Evolutionary conservation across 2,797 vertebrate genomes (phyloP).

Genomic region (Galagoides demidoff): DNA sequence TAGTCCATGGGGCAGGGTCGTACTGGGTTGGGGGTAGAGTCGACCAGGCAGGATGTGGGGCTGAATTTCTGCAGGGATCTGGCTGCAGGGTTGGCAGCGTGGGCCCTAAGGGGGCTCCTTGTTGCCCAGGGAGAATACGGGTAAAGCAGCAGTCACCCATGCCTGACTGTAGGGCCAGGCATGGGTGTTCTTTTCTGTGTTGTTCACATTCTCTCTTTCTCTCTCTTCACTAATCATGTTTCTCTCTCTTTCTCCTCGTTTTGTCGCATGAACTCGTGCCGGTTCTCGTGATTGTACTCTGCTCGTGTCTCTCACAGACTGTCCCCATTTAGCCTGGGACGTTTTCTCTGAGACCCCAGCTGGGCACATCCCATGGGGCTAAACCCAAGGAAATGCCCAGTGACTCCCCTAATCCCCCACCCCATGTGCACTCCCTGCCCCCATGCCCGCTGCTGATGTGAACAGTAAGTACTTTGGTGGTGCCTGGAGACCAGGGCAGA

Average conservation of each 20-base stretch:
- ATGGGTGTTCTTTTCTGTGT: slow-evolving; percentile 86
- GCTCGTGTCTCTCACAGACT: slow-evolving; percentile 88
- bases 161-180: slow-evolving; percentile 54
- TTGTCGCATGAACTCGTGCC: slow-evolving; percentile 87
- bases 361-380: slow-evolving; percentile 84
- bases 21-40: neutral
- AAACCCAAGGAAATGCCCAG: slow-evolving; percentile 86
- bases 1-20: neutral
- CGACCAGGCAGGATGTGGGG: neutral
- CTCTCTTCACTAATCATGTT: slow-evolving; percentile 81
- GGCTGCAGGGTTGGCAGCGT: neutral
- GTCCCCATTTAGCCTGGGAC: slow-evolving; percentile 87
- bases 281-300: slow-evolving; percentile 84
- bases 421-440: slow-evolving; percentile 81
- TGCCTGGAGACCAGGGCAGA: slow-evolving; percentile 73
- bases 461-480: slow-evolving; percentile 88
- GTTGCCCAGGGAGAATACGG: neutral
- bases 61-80: neutral
- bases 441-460: slow-evolving; percentile 83
- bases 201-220: slow-evolving; percentile 87
- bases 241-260: slow-evolving; percentile 84
- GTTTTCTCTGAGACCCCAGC: slow-evolving; percentile 84
- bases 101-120: neutral
- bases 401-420: slow-evolving; percentile 14
- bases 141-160: neutral